Conservation (phyloP, 2,797 vertebrate species). For the Girardinus metallicus region DNA sequence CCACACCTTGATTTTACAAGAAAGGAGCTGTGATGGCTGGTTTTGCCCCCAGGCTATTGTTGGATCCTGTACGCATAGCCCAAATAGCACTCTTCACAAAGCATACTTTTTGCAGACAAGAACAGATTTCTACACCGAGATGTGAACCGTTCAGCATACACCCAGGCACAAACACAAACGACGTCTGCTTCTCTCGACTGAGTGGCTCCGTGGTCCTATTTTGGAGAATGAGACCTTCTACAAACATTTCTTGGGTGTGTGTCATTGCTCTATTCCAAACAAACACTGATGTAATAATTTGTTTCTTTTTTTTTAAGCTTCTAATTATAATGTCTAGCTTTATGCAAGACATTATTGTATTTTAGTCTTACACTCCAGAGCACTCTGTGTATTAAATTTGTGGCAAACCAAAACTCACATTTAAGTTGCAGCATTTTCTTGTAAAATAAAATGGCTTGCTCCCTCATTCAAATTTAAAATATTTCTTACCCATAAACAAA, state of each 20-base stretch:
- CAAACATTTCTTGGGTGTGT: constrained; percentile 50
- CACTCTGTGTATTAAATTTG: neutral
- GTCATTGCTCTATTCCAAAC: constrained; percentile 37
- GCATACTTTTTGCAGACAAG: constrained; percentile 29
- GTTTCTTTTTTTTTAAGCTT: too few relatives aligned
- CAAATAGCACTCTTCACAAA: constrained; percentile 42
- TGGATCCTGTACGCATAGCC: constrained; percentile 39
- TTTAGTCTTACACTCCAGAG: neutral
- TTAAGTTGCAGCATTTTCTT: neutral
- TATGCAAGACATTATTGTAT: neutral
- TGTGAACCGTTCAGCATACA: constrained; percentile 5
- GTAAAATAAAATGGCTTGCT: neutral
- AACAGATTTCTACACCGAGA: constrained; percentile 39
- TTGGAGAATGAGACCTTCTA: constrained; percentile 29
- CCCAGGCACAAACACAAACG: constrained; percentile 11
- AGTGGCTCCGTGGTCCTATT: constrained; percentile 41
- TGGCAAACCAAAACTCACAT: neutral
- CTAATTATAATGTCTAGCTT: too few relatives aligned
- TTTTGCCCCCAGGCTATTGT: constrained; percentile 36
- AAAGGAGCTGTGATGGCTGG: constrained; percentile 31
- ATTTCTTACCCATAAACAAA: neutral
- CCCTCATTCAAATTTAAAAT: neutral
- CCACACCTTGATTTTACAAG: constrained; percentile 38
- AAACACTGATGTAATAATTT: constrained; percentile 27
- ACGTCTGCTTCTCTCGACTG: constrained; percentile 39